A percentile compares a stretch with the other conserved stretches of the same genome.
phyloP scores from a whole-genome alignment of 2,797 vertebrate species.

The Peromyscus eremicus region DNA sequence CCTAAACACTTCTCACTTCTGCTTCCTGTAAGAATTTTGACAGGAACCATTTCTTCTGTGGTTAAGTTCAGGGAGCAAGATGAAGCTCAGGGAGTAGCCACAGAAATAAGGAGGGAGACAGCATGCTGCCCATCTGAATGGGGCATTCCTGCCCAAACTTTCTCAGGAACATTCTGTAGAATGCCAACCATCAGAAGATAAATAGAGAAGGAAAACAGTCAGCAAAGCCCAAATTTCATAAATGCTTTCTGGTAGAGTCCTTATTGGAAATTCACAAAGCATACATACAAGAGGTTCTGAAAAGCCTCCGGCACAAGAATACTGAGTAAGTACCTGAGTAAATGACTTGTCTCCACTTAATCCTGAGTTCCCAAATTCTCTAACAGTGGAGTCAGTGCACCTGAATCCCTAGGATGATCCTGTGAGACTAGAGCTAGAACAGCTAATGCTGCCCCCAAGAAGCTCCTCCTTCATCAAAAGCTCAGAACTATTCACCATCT shows the following conservation, averaged over 20 bases:
- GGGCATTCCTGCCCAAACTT: not conserved
- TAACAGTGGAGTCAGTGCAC: not conserved
- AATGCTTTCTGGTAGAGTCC: not conserved
- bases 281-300: not conserved
- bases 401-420: not conserved
- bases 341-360: constrained; percentile 37
- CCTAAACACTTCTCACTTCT: constrained; percentile 25
- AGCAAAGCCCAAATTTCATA: not conserved
- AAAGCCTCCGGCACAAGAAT: not conserved
- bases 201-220: not conserved
- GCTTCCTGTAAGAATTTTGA: constrained; percentile 4
- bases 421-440: not conserved
- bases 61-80: not conserved
- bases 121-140: not conserved
- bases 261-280: not conserved
- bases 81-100: not conserved
- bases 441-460: not conserved
- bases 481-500: not conserved
- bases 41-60: not conserved
- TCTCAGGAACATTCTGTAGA: not conserved
- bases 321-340: not conserved
- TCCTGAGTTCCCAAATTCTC: not conserved
- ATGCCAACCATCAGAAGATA: not conserved
- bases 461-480: not conserved
- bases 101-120: not conserved